A percentile compares a stretch with the other conserved stretches of the same genome.
Conservation (phyloP, 2,113 vertebrate species). For the Oryzias woworae region DNA sequence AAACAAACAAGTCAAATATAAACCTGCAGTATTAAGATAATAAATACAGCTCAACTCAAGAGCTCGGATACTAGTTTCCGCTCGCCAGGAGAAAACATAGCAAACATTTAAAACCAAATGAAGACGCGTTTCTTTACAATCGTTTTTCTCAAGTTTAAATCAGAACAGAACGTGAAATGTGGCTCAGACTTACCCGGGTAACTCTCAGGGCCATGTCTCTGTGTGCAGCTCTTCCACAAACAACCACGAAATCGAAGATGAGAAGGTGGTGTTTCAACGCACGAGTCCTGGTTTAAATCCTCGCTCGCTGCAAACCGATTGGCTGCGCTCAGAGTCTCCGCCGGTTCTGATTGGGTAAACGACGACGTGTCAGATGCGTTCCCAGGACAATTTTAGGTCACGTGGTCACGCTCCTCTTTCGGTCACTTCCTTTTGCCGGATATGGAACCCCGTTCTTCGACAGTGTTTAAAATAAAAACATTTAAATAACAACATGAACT, state of each 20-base stretch:
- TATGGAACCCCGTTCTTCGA: too few relatives aligned
- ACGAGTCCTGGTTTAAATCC: constrained; percentile 76
- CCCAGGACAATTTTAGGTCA: constrained; percentile 48
- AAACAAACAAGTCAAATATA: too few relatives aligned
- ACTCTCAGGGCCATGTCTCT: constrained; percentile 73
- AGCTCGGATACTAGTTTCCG: too few relatives aligned
- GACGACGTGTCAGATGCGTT: constrained; percentile 65
- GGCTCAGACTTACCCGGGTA: constrained; percentile 55
- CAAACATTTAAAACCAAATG: too few relatives aligned
- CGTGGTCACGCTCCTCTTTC: constrained; percentile 3
- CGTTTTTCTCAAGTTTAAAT: too few relatives aligned
- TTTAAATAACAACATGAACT: too few relatives aligned
- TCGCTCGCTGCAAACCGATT: constrained; percentile 66
- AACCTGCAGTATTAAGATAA: too few relatives aligned
- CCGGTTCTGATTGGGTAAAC: constrained; percentile 71
- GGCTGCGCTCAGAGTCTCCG: constrained; percentile 25
- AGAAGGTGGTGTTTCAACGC: accelerated
- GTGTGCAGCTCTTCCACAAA: neutral
- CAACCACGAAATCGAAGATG: neutral
- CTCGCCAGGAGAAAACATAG: too few relatives aligned
- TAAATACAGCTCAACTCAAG: too few relatives aligned
- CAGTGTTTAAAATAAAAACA: too few relatives aligned
- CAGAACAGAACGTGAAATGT: too few relatives aligned
- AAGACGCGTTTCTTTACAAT: too few relatives aligned
- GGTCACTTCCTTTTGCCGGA: constrained; percentile 46